These are phyloP conservation scores for Beaufortia kweichowensis DNA, from an alignment of 2,113 vertebrate genomes.

Conservation along the genomic window DNA sequence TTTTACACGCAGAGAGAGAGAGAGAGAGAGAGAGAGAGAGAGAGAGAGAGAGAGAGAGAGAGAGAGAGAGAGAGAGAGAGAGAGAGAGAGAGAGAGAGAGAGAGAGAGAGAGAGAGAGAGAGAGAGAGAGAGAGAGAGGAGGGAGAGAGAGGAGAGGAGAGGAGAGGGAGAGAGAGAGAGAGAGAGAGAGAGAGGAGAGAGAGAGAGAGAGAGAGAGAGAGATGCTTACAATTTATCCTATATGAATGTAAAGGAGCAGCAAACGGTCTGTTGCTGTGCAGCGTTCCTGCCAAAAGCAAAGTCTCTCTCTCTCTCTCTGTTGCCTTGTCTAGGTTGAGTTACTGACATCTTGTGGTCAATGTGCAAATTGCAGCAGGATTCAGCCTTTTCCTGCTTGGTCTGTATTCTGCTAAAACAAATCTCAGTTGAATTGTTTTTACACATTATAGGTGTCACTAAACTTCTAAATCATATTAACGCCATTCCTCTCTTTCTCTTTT, in stretches of 20 bases:
- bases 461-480: no score
- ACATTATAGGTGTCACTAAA: no score
- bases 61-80: background rate
- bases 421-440: no score
- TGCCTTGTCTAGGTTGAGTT: slow-evolving; percentile 42
- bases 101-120: background rate
- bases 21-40: slow-evolving; percentile 7
- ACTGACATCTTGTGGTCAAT: slow-evolving; percentile 57
- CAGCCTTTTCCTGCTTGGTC: background rate
- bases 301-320: slow-evolving; percentile 24
- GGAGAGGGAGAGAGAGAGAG: slow-evolving; percentile 14
- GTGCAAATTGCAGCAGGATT: slow-evolving; percentile 37
- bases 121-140: background rate
- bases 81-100: slow-evolving; percentile 13
- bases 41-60: background rate
- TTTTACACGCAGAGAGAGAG: slow-evolving; percentile 23
- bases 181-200: background rate
- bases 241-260: slow-evolving; percentile 21
- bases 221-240: background rate
- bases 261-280: slow-evolving; percentile 53
- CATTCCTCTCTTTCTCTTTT: no score
- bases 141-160: background rate
- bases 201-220: background rate
- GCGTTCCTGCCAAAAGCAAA: slow-evolving; percentile 46
- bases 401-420: background rate